Percentiles rank a stretch among this genome's conserved stretches.
These are phyloP conservation scores for Rhipidura dahli DNA, from an alignment of 2,113 vertebrate species.

Conservation along the genomic window DNA sequence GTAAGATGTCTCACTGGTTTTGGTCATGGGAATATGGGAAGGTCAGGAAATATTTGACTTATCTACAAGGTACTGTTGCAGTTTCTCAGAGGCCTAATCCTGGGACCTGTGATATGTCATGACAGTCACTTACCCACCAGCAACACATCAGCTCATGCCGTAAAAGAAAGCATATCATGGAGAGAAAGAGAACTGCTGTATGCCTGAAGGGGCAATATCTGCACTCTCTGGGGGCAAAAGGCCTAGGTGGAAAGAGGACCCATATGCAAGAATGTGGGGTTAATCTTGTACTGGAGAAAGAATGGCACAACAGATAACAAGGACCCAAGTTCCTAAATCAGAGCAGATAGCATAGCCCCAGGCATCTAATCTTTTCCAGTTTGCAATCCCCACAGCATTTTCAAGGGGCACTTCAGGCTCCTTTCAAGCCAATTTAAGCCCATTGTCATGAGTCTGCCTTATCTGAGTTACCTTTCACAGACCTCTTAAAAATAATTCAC, in stretches of 20 bases:
- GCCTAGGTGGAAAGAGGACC: neutral
- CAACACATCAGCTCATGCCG: neutral
- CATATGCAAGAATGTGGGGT: neutral
- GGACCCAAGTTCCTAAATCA: neutral
- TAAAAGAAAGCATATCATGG: neutral
- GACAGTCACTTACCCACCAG: neutral
- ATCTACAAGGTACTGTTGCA: neutral
- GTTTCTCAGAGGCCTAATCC: neutral
- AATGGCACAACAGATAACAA: neutral
- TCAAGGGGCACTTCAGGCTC: neutral
- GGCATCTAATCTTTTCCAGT: neutral
- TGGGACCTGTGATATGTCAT: neutral
- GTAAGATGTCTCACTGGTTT: neutral
- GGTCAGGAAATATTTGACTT: neutral
- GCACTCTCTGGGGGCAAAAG: neutral
- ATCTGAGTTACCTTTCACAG: neutral
- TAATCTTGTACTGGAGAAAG: neutral
- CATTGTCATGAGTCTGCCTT: neutral
- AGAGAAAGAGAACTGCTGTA: neutral
- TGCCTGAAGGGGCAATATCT: neutral
- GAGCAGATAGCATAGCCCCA: neutral
- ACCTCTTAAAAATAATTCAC: neutral
- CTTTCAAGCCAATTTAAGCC: neutral
- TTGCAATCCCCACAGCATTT: neutral
- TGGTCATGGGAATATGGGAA: neutral